phyloP scores from a whole-genome alignment of 2,113 vertebrate genomes.

The Barbus barbus region DNA sequence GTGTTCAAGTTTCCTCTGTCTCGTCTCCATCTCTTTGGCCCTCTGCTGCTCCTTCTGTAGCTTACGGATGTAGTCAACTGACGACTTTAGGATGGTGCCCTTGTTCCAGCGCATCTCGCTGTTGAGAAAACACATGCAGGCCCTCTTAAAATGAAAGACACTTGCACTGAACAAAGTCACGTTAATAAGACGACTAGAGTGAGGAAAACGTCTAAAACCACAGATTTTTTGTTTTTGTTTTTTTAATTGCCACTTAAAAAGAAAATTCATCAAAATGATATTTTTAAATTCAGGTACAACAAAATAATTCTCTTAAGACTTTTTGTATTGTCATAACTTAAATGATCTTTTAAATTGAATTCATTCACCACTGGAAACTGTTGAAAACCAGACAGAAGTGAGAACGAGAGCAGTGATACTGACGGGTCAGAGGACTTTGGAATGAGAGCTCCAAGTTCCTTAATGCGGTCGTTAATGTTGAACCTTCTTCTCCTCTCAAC shows the following conservation, averaged over 20 bases:
- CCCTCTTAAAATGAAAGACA: not conserved
- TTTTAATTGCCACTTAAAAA: not conserved
- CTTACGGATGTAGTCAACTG: conserved; percentile 90
- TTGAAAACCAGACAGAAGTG: conserved; percentile 23
- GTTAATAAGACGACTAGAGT: not conserved
- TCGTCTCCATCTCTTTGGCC: conserved; percentile 81
- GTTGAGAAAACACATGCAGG: conserved; percentile 51
- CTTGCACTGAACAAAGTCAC: not conserved
- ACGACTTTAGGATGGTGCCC: conserved; percentile 90
- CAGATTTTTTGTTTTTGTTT: no score
- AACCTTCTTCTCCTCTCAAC: conserved; percentile 87
- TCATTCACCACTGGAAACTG: not conserved
- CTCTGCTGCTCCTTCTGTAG: conserved; percentile 89
- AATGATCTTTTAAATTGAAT: no score
- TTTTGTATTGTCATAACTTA: not conserved
- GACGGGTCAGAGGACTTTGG: conserved; percentile 85
- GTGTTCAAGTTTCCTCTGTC: conserved; percentile 83
- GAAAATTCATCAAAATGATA: not conserved
- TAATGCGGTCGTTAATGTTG: conserved; percentile 94
- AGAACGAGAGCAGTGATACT: conserved; percentile 65
- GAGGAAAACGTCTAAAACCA: not conserved
- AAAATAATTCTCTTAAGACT: not conserved
- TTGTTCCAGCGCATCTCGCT: conserved; percentile 93
- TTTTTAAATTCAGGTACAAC: no score
- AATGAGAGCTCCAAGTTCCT: conserved; percentile 85